Percentiles rank a stretch among this genome's conserved stretches.
Conservation (phyloP, 2,888 invertebrate genomes). For the Lepidochrysops patricia region DNA sequence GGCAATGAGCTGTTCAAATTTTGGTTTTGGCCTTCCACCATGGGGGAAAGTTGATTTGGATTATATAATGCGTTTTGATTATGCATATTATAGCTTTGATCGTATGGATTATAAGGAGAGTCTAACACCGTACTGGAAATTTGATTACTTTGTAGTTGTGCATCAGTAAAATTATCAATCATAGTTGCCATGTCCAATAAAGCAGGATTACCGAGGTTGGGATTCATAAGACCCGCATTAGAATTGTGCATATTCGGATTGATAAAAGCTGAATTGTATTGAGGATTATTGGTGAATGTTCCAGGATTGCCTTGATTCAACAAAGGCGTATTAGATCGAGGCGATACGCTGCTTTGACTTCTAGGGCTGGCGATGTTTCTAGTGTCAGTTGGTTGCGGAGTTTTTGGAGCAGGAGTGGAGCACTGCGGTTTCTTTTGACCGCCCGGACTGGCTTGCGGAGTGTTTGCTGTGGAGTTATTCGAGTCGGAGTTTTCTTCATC, state of each 20-base stretch:
- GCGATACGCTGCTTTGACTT: conserved; percentile 74
- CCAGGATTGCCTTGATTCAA: conserved; percentile 53
- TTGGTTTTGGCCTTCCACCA: conserved; percentile 61
- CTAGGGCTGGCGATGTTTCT: conserved; percentile 61
- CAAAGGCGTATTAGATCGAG: conserved; percentile 61
- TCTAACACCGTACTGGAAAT: conserved; percentile 89
- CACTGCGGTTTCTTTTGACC: conserved; percentile 56
- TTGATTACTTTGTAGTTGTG: conserved; percentile 88
- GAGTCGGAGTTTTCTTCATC: conserved; percentile 76
- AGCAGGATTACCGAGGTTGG: conserved; percentile 69
- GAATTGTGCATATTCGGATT: conserved; percentile 64
- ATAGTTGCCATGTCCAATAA: conserved; percentile 83
- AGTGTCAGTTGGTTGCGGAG: conserved; percentile 52
- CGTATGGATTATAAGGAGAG: conserved; percentile 77
- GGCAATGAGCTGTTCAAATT: conserved; percentile 61
- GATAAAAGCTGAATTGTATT: conserved; percentile 62
- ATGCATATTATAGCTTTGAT: conserved; percentile 78
- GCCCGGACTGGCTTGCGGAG: conserved; percentile 51
- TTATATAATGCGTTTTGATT: conserved; percentile 77
- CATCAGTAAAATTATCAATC: conserved; percentile 84
- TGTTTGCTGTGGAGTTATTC: conserved; percentile 39
- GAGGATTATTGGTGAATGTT: conserved; percentile 51
- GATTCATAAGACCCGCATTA: conserved; percentile 59
- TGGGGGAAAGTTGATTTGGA: conserved; percentile 69
- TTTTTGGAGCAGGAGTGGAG: conserved; percentile 52